These are phyloP conservation scores for Brenthis daphne DNA, from an alignment of 2,888 invertebrate genomes.

Conservation along the genomic window DNA sequence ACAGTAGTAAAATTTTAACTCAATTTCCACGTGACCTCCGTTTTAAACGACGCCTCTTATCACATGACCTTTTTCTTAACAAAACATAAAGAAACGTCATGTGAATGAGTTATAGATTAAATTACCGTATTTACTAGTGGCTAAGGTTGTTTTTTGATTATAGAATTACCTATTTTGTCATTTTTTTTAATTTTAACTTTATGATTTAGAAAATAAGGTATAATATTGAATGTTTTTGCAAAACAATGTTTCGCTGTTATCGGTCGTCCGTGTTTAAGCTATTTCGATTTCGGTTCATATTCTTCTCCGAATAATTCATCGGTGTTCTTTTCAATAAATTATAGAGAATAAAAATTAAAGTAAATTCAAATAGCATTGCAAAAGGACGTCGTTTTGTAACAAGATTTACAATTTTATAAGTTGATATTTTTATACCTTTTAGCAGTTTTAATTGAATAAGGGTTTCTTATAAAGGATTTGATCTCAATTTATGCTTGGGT, in stretches of 20 bases:
- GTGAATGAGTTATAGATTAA: neutral
- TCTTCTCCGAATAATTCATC: neutral
- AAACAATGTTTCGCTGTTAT: slow-evolving; percentile 2
- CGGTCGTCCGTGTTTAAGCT: slow-evolving; percentile 13
- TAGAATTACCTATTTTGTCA: neutral
- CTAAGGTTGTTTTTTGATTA: slow-evolving; percentile 5
- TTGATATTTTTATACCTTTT: too few species aligned
- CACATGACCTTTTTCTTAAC: slow-evolving; percentile 75
- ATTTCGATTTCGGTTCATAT: slow-evolving; percentile 9
- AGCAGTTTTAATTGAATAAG: too few species aligned
- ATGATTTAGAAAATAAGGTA: neutral
- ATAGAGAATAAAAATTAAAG: neutral
- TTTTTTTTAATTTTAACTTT: neutral
- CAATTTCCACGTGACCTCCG: slow-evolving; percentile 70
- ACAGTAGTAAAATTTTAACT: slow-evolving; percentile 38
- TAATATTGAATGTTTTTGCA: neutral
- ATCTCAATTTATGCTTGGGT: slow-evolving; percentile 3
- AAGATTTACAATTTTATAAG: too few species aligned
- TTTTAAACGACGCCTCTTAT: slow-evolving; percentile 60
- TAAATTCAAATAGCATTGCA: too few species aligned
- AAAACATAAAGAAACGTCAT: slow-evolving; percentile 46
- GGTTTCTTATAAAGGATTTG: too few species aligned
- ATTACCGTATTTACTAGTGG: neutral
- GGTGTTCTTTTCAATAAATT: slow-evolving; percentile 2
- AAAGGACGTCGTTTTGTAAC: too few species aligned